phyloP scores from a whole-genome alignment of 2,797 vertebrate genomes.

The Schizothorax lantsangensis region DNA sequence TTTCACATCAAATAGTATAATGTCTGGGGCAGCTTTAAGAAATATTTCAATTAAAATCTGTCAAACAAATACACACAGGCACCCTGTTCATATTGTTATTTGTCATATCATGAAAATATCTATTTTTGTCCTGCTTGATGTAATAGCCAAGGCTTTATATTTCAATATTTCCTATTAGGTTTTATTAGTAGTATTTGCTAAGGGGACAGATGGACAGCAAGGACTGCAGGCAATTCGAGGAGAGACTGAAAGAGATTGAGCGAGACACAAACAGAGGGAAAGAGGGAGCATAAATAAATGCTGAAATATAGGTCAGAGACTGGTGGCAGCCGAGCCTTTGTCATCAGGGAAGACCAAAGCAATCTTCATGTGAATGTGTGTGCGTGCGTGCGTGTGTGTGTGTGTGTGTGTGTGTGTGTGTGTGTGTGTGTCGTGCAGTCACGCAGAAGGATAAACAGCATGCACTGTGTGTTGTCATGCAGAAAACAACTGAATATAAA shows the following conservation, averaged over 20 bases:
- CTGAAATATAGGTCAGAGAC: slow-evolving; percentile 47
- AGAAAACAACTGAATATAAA: slow-evolving; percentile 38
- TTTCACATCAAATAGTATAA: not conserved
- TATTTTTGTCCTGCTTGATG: not conserved
- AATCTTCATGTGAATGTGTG: slow-evolving; percentile 30
- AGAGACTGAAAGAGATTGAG: slow-evolving; percentile 16
- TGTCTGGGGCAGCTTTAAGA: not conserved
- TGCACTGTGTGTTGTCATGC: slow-evolving; percentile 27
- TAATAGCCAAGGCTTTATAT: slow-evolving; percentile 1
- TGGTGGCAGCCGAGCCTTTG: slow-evolving; percentile 33
- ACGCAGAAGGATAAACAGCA: slow-evolving; percentile 26
- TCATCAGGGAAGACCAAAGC: slow-evolving; percentile 49
- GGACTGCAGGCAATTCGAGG: not conserved
- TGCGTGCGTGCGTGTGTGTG: not conserved
- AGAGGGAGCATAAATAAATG: slow-evolving; percentile 40
- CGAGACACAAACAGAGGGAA: slow-evolving; percentile 22
- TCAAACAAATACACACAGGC: not conserved
- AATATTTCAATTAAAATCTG: not conserved
- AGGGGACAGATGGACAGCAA: slow-evolving; percentile 34
- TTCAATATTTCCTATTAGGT: slow-evolving; percentile 35
- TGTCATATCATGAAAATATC: not conserved
- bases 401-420: not conserved
- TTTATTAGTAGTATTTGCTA: slow-evolving; percentile 38
- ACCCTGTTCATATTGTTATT: not conserved
- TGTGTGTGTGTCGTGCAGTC: slow-evolving; percentile 11